Evolutionary conservation across 2,113 vertebrate genomes (phyloP).

Genomic region (Tachuris rubrigastra): DNA sequence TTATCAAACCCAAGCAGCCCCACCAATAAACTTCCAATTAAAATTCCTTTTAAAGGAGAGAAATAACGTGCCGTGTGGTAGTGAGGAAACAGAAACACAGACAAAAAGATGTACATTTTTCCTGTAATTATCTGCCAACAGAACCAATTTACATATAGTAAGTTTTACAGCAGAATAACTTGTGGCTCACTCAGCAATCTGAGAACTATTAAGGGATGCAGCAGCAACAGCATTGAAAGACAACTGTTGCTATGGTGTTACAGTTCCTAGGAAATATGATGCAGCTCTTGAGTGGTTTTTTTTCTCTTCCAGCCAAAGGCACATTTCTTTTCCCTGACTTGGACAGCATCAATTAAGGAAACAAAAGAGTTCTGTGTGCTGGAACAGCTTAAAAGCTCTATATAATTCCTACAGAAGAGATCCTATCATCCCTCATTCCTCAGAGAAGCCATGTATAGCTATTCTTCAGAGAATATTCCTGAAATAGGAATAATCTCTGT

Average conservation of each 20-base stretch:
- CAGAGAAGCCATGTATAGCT: background rate
- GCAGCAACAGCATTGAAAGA: background rate
- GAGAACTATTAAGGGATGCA: background rate
- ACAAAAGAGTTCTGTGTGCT: background rate
- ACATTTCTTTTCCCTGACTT: constrained; percentile 1
- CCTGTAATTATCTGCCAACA: background rate
- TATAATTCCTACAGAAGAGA: background rate
- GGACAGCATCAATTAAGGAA: background rate
- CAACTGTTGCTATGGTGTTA: constrained; percentile 51
- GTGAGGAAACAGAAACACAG: background rate
- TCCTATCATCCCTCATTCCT: background rate
- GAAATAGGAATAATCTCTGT: background rate
- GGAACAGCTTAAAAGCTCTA: background rate
- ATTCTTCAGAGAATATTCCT: background rate
- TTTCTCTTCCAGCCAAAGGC: background rate
- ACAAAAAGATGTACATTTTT: background rate
- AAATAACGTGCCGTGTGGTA: background rate
- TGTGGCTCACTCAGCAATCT: background rate
- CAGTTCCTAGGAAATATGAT: constrained; percentile 1
- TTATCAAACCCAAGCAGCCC: background rate
- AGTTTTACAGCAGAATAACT: background rate
- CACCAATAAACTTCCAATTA: background rate
- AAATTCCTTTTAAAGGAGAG: background rate
- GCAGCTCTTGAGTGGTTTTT: background rate
- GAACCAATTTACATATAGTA: background rate